Percentiles rank a stretch among this genome's conserved stretches.
These are phyloP conservation scores for Morone saxatilis DNA, from an alignment of 2,113 vertebrate genomes.

Conservation along the genomic window DNA sequence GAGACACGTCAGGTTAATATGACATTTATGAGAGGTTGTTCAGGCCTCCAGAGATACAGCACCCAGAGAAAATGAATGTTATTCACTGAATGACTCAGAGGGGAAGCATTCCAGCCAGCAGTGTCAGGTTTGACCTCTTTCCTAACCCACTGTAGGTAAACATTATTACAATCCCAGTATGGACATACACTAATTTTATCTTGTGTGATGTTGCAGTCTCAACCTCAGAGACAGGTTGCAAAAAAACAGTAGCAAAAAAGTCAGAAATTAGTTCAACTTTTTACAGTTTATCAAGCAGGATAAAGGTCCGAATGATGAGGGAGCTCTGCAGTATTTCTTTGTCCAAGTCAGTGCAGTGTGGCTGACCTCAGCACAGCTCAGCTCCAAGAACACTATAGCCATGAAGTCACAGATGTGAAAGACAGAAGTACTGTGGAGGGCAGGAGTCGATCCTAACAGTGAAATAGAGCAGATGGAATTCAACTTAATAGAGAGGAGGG, in stretches of 20 bases:
- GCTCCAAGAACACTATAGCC: neutral
- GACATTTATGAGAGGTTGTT: conserved; percentile 34
- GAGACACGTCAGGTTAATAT: conserved; percentile 23
- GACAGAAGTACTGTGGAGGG: neutral
- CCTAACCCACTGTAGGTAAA: conserved; percentile 11
- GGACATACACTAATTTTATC: conserved; percentile 1
- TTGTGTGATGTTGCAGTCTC: neutral
- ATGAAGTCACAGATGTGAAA: conserved; percentile 9
- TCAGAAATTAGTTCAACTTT: neutral
- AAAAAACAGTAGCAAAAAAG: neutral
- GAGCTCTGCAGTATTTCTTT: neutral
- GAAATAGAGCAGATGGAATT: conserved; percentile 30
- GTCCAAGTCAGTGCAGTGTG: neutral
- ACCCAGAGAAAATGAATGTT: neutral
- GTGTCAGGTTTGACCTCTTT: conserved; percentile 12
- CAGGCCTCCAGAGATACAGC: neutral
- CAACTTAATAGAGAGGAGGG: neutral
- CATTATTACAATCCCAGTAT: neutral
- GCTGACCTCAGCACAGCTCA: neutral
- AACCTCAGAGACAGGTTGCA: too few relatives aligned
- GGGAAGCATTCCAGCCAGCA: conserved; percentile 9
- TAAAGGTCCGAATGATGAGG: neutral
- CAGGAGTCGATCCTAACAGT: neutral
- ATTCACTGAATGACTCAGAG: conserved; percentile 15
- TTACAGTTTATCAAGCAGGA: neutral